These are phyloP conservation scores for Spea hammondii DNA, from an alignment of 2,797 vertebrate genomes.

Conservation along the genomic window DNA sequence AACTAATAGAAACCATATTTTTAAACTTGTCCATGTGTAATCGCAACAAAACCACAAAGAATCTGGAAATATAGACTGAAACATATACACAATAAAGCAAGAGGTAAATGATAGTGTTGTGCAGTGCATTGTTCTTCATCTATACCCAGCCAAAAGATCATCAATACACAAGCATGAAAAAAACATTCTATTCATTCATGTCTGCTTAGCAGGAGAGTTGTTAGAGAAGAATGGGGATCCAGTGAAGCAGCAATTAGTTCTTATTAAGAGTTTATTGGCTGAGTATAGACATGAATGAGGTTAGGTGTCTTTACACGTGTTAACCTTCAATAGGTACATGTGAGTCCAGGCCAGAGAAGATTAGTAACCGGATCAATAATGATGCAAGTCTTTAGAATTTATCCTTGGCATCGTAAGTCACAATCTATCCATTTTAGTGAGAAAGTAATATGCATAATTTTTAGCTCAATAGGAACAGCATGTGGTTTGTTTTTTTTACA, in stretches of 20 bases:
- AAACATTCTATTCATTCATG: not conserved
- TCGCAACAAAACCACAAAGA: slow-evolving; percentile 29
- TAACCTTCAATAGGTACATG: not conserved
- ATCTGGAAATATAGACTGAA: not conserved
- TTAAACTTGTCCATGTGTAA: slow-evolving; percentile 2
- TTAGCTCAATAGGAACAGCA: no score
- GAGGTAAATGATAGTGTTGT: not conserved
- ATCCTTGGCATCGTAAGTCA: no score
- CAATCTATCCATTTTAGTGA: no score
- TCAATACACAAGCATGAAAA: not conserved
- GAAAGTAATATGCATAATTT: no score
- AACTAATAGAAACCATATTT: slow-evolving; percentile 10
- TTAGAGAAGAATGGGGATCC: not conserved
- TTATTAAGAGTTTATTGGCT: slow-evolving; percentile 27
- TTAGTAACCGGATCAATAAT: no score
- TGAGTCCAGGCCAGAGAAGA: not conserved
- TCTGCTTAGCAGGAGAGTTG: not conserved
- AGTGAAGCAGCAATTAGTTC: slow-evolving; percentile 2
- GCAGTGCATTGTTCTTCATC: not conserved
- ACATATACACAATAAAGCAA: not conserved
- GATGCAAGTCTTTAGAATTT: no score
- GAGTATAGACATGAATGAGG: not conserved
- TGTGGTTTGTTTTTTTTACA: no score
- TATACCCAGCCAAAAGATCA: not conserved
- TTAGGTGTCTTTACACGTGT: slow-evolving; percentile 8